Conservation (phyloP, 2,888 invertebrate genomes). For the Laothoe populi region DNA sequence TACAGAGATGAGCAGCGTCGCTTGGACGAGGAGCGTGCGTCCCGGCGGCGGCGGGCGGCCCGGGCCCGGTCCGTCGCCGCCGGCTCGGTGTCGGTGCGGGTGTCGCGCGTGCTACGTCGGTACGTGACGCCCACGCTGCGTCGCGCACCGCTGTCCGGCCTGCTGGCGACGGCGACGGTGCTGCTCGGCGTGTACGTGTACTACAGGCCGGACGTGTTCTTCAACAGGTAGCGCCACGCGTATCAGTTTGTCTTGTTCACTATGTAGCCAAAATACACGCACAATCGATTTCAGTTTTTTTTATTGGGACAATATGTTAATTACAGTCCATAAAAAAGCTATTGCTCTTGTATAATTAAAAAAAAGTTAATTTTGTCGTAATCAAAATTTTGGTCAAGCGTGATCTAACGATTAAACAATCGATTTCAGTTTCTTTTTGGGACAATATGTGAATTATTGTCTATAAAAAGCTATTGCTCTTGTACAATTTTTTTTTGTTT, state of each 20-base stretch:
- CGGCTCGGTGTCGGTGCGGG: slow-evolving; percentile 37
- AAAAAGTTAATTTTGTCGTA: no score
- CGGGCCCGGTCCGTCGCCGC: slow-evolving; percentile 34
- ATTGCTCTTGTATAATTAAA: no score
- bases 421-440: no score
- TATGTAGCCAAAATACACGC: no score
- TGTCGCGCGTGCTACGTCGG: slow-evolving; percentile 39
- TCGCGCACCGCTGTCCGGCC: slow-evolving; percentile 66
- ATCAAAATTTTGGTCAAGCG: no score
- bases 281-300: no score
- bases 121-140: slow-evolving; percentile 53
- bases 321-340: no score
- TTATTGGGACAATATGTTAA: no score
- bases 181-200: slow-evolving; percentile 85
- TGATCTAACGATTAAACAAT: no score
- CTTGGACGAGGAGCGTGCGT: slow-evolving; percentile 83
- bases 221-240: slow-evolving; percentile 75
- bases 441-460: no score
- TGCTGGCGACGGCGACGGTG: slow-evolving; percentile 84
- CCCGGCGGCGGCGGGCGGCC: slow-evolving; percentile 65
- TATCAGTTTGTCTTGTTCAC: slow-evolving; percentile 76
- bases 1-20: slow-evolving; percentile 85
- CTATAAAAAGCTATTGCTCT: no score
- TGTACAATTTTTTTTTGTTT: no score
- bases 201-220: slow-evolving; percentile 79